Conservation (phyloP, 2,888 invertebrate genomes). For the Eutolmus rufibarbis region DNA sequence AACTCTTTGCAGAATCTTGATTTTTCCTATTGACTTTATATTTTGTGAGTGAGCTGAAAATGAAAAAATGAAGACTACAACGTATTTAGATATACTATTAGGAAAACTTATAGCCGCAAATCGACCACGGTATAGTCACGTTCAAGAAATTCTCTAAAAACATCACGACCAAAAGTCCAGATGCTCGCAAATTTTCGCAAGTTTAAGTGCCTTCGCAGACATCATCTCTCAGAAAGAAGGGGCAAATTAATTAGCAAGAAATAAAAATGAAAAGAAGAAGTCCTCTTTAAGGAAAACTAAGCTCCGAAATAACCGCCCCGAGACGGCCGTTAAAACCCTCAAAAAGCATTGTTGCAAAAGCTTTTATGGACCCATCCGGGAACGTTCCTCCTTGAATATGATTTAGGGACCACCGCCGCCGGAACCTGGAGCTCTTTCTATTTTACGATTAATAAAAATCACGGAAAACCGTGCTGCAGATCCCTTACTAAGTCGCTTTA, state of each 20-base stretch:
- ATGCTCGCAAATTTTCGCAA: neutral
- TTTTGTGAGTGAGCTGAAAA: too few relatives aligned
- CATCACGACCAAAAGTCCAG: neutral
- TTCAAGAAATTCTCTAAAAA: neutral
- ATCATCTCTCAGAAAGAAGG: neutral
- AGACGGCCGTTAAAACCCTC: neutral
- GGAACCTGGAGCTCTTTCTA: conserved; percentile 13
- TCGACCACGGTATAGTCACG: too few relatives aligned
- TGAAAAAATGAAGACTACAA: too few relatives aligned
- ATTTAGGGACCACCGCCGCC: neutral
- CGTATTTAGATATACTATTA: too few relatives aligned
- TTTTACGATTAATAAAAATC: conserved; percentile 38
- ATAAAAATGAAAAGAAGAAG: neutral
- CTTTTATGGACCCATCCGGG: neutral
- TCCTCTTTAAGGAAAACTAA: neutral
- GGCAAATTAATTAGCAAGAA: neutral
- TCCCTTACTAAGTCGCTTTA: conserved; percentile 16
- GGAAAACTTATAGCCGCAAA: too few relatives aligned
- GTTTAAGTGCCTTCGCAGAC: neutral
- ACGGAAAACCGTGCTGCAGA: neutral
- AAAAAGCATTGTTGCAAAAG: conserved; percentile 6
- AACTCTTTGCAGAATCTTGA: too few relatives aligned
- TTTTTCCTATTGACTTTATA: too few relatives aligned
- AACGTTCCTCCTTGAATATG: conserved; percentile 6
- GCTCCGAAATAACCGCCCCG: neutral